Conservation (phyloP, 2,797 vertebrate genomes). For the Buceros bicornis region DNA sequence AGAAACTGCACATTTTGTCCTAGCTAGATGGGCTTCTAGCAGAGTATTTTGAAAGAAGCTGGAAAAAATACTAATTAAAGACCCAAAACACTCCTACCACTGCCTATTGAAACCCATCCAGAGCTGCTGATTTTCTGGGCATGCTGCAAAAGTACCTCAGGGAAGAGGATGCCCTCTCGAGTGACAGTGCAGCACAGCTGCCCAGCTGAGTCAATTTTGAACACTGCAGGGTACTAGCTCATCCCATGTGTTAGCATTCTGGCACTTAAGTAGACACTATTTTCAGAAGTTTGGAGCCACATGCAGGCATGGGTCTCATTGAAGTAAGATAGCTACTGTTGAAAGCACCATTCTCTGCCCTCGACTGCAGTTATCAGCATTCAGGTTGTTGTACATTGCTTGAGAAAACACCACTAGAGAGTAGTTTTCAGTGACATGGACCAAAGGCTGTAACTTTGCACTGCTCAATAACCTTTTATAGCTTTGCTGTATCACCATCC, state of each 20-base stretch:
- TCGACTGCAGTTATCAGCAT: background rate
- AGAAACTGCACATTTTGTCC: background rate
- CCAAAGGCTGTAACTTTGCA: background rate
- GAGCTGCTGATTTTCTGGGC: background rate
- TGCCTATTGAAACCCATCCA: fast-evolving
- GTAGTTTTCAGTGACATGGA: background rate
- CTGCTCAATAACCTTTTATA: background rate
- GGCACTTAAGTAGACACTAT: background rate
- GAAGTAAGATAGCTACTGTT: background rate
- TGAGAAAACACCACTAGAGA: background rate
- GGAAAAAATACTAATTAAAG: background rate
- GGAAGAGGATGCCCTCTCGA: background rate
- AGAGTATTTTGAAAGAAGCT: background rate
- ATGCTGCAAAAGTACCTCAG: background rate
- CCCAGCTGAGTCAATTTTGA: background rate
- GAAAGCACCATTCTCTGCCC: background rate
- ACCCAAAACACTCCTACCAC: background rate
- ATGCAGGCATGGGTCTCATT: background rate
- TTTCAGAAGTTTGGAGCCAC: background rate
- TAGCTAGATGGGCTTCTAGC: background rate
- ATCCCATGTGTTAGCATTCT: background rate
- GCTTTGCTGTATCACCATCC: background rate
- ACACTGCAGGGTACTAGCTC: background rate
- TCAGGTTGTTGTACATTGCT: background rate
- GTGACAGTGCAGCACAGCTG: fast-evolving